These are phyloP conservation scores for Callorhinus ursinus DNA, from an alignment of 2,113 vertebrate species.

Conservation along the genomic window DNA sequence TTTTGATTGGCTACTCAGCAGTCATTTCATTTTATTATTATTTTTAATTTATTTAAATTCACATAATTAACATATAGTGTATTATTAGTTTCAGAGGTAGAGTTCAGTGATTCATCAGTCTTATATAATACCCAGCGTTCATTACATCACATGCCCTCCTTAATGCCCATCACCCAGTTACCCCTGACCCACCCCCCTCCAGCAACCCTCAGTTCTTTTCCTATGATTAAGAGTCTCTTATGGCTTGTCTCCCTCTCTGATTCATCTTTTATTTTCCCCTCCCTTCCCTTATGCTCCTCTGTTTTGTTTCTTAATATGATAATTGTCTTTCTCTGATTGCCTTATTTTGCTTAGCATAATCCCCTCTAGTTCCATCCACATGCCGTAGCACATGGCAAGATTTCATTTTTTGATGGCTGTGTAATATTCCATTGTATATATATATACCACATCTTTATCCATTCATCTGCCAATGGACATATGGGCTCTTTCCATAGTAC, in stretches of 20 bases:
- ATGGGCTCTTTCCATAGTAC: not conserved
- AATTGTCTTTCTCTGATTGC: not conserved
- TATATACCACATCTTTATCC: not conserved
- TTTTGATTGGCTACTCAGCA: not conserved
- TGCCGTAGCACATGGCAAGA: not conserved
- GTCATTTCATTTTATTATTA: not conserved
- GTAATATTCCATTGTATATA: not conserved
- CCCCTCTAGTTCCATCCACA: not conserved
- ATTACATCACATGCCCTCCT: not conserved
- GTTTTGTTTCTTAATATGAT: not conserved
- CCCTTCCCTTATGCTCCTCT: not conserved
- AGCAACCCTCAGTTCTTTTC: not conserved
- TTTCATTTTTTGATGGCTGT: not conserved
- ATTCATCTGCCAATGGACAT: not conserved
- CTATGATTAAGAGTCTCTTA: not conserved
- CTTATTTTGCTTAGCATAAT: not conserved
- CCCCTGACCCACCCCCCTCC: not conserved
- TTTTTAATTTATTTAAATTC: not conserved
- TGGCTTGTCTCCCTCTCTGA: not conserved
- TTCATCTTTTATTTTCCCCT: not conserved
- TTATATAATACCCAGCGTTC: not conserved
- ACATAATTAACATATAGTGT: not conserved
- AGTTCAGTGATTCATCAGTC: not conserved
- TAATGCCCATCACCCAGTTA: not conserved
- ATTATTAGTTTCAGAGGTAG: not conserved